A percentile compares a stretch with the other conserved stretches of the same genome.
phyloP scores from a whole-genome alignment of 2,888 invertebrate genomes.

The Ptilodon capucinus region DNA sequence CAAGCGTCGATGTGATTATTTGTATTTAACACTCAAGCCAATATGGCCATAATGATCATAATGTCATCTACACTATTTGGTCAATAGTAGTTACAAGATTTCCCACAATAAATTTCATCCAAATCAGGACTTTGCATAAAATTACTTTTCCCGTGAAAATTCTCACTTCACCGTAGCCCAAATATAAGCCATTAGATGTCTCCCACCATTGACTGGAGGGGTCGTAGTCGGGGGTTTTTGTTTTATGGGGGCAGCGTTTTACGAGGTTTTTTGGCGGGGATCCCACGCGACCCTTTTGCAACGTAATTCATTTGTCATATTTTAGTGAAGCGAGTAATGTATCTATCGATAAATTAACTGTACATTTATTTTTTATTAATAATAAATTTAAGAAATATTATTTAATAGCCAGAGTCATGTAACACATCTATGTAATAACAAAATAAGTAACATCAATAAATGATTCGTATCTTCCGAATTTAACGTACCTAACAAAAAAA shows the following conservation, averaged over 20 bases:
- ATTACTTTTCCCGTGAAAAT: not conserved
- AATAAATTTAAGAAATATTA: no score
- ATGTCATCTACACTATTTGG: no score
- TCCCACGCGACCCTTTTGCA: constrained; percentile 28
- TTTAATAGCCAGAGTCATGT: no score
- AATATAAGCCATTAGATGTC: not conserved
- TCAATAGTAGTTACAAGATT: not conserved
- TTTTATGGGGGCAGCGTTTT: constrained; percentile 36
- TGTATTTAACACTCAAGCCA: no score
- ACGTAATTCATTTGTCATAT: constrained; percentile 29
- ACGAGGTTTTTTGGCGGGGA: constrained; percentile 27
- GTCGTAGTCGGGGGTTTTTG: constrained; percentile 31
- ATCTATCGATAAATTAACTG: constrained; percentile 20
- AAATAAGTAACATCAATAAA: no score
- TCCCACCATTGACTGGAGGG: constrained; percentile 14
- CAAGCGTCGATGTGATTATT: no score
- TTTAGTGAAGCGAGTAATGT: constrained; percentile 23
- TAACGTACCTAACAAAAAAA: no score
- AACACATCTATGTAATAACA: no score
- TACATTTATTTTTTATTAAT: no score
- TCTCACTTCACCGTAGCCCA: not conserved
- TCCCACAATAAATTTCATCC: not conserved
- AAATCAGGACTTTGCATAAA: not conserved
- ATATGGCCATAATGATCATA: no score
- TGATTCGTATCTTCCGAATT: no score